phyloP scores from a whole-genome alignment of 2,888 invertebrate species.

The Erpobdella octoculata region DNA sequence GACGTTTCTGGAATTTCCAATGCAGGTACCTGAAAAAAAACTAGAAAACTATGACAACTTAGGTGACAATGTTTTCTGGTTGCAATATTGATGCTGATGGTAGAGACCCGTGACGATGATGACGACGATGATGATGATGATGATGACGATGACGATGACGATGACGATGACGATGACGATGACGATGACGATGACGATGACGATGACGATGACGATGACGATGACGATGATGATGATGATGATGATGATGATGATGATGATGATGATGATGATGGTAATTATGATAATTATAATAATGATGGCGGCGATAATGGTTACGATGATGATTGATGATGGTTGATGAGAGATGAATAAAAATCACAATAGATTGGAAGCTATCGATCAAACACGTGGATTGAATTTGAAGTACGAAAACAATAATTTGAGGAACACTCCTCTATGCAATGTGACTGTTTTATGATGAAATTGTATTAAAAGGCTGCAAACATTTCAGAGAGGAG shows the following conservation, averaged over 20 bases:
- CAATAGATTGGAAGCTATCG: too few species aligned
- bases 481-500: constrained; percentile 62
- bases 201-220: constrained; percentile 4
- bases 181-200: constrained; percentile 15
- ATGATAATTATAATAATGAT: too few species aligned
- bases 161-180: background rate
- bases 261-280: constrained; percentile 30
- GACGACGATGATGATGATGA: constrained; percentile 19
- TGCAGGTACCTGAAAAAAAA: too few species aligned
- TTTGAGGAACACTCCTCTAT: too few species aligned
- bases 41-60: background rate
- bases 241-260: constrained; percentile 30
- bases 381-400: too few species aligned
- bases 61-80: background rate
- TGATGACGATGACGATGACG: constrained; percentile 12
- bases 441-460: too few species aligned
- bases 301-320: constrained; percentile 15
- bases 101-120: constrained; percentile 17
- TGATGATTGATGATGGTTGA: constrained; percentile 2
- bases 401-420: too few species aligned
- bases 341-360: too few species aligned
- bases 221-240: background rate
- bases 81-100: too few species aligned
- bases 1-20: too few species aligned
- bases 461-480: background rate